Evolutionary conservation across 2,113 vertebrate genomes (phyloP).

Genomic region (Hippocampus mohnikei): DNA sequence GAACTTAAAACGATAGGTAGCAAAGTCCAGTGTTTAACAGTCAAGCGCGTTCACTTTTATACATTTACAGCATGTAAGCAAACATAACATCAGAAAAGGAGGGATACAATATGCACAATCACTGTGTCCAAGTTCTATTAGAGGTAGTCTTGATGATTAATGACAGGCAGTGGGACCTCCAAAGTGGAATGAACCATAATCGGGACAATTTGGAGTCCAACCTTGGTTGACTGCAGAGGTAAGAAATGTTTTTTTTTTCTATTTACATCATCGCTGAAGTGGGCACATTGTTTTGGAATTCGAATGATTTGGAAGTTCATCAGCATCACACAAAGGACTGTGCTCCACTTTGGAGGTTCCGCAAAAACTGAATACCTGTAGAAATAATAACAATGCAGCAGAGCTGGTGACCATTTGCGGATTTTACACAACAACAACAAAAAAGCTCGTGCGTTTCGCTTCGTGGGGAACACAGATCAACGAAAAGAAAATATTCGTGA

Average conservation of each 20-base stretch:
- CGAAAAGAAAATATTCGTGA: neutral
- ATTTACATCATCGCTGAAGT: too few species aligned
- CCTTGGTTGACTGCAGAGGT: neutral
- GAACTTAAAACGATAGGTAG: slow-evolving; percentile 10
- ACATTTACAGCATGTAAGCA: slow-evolving; percentile 18
- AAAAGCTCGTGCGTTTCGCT: too few species aligned
- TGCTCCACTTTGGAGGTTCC: neutral
- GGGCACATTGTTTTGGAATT: neutral
- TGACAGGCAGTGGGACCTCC: slow-evolving; percentile 1
- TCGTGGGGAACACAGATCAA: too few species aligned
- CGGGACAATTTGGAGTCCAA: neutral
- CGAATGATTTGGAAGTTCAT: neutral
- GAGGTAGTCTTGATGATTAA: slow-evolving; percentile 45
- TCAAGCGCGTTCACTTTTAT: slow-evolving; percentile 32
- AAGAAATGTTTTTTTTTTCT: neutral
- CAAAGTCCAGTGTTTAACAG: slow-evolving; percentile 40
- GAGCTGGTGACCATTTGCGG: neutral
- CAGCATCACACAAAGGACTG: neutral
- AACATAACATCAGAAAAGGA: slow-evolving; percentile 22
- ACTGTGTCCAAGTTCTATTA: slow-evolving; percentile 17
- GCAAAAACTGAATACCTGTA: neutral
- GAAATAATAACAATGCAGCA: neutral
- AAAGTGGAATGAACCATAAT: neutral
- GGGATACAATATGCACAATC: slow-evolving; percentile 20
- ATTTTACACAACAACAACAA: too few species aligned